Evolutionary conservation across 2,888 invertebrate species (phyloP).

Genomic region (Dromius quadrimaculatus): DNA sequence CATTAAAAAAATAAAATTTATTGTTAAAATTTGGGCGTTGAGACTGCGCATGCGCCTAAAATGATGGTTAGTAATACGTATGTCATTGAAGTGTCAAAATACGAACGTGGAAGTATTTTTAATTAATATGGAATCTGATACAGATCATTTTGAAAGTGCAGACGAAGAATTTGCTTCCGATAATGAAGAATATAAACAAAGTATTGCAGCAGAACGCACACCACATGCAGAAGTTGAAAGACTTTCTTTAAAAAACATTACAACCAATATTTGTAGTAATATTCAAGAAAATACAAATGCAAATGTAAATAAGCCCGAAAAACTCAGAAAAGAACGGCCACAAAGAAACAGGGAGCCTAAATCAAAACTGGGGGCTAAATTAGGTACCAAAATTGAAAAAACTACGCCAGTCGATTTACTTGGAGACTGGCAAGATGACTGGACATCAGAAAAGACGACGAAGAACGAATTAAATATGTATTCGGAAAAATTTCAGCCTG

Average conservation of each 20-base stretch:
- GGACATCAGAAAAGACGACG: constrained; percentile 32
- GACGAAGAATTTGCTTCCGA: constrained; percentile 76
- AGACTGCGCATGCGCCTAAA: too few species aligned
- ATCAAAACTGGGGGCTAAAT: constrained; percentile 52
- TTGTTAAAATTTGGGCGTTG: too few species aligned
- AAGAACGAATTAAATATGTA: constrained; percentile 50
- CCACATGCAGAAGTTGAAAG: constrained; percentile 47
- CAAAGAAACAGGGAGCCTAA: constrained; percentile 47
- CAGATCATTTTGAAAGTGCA: constrained; percentile 83
- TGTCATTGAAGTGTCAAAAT: neutral
- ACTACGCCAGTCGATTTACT: too few species aligned
- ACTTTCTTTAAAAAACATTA: constrained; percentile 14
- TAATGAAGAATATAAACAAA: constrained; percentile 65
- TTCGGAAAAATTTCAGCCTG: constrained; percentile 48
- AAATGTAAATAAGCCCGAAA: constrained; percentile 33
- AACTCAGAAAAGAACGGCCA: constrained; percentile 52
- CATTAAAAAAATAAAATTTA: too few species aligned
- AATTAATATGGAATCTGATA: constrained; percentile 84
- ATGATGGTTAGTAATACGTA: too few species aligned
- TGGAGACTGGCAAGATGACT: too few species aligned
- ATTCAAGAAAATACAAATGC: constrained; percentile 44
- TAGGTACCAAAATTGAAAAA: constrained; percentile 42
- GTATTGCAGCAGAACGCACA: constrained; percentile 64
- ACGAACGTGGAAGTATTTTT: constrained; percentile 29
- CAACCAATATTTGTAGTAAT: constrained; percentile 10